A percentile compares a stretch with the other conserved stretches of the same genome.
Evolutionary conservation across 1,140 invertebrate genomes (phyloP).

Genomic region (Leptopilina boulardi): DNA sequence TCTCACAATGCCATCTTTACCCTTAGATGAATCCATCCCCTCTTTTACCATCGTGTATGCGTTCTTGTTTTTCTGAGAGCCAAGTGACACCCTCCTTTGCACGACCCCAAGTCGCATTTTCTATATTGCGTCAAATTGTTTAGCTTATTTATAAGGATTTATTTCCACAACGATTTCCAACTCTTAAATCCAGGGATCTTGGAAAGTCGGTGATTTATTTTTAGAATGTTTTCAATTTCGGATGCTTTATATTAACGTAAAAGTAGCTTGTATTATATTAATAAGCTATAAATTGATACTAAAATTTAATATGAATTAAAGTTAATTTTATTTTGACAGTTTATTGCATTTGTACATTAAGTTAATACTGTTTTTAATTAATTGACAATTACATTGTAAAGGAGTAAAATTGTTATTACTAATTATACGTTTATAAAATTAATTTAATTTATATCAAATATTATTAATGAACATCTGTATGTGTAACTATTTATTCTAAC

Average conservation of each 20-base stretch:
- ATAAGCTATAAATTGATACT: neutral
- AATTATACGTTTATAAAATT: too few relatives aligned
- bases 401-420: too few relatives aligned
- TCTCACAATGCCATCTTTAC: slow-evolving; percentile 7
- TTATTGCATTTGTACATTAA: too few relatives aligned
- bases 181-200: neutral
- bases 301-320: too few relatives aligned
- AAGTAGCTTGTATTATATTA: neutral
- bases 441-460: too few relatives aligned
- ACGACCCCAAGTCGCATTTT: slow-evolving; percentile 51
- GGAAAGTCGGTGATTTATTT: neutral
- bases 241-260: neutral
- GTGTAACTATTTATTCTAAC: neutral
- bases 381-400: too few relatives aligned
- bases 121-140: slow-evolving; percentile 68
- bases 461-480: too few relatives aligned
- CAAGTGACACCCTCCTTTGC: slow-evolving; percentile 49
- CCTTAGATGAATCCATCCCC: slow-evolving; percentile 46
- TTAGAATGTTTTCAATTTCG: slow-evolving; percentile 1
- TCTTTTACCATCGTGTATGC: slow-evolving; percentile 63
- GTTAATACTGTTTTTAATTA: too few relatives aligned
- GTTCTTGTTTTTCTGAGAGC: slow-evolving; percentile 54
- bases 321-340: too few relatives aligned
- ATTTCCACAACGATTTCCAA: slow-evolving; percentile 42
- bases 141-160: slow-evolving; percentile 67